A percentile compares a stretch with the other conserved stretches of the same genome.
phyloP scores from a whole-genome alignment of 2,113 vertebrate species.

The Ifrita kowaldi region DNA sequence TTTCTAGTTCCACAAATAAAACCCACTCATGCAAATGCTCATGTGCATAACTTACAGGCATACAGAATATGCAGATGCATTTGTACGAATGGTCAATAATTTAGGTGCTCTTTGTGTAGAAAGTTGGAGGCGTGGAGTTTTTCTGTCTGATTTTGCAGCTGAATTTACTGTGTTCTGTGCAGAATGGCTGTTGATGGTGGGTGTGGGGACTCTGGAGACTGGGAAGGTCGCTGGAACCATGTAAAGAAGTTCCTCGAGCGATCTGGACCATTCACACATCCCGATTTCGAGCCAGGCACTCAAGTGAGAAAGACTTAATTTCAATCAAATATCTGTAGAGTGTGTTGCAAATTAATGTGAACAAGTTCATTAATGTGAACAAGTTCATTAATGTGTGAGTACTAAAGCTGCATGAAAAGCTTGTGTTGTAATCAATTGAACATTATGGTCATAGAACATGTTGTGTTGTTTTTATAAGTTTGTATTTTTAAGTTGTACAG shows the following conservation, averaged over 20 bases:
- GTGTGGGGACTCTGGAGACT: conserved; percentile 86
- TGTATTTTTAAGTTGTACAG: background rate
- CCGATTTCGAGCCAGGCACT: conserved; percentile 95
- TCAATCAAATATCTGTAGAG: conserved; percentile 63
- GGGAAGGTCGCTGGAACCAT: conserved; percentile 97
- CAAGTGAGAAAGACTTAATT: conserved; percentile 84
- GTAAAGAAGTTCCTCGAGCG: conserved; percentile 96
- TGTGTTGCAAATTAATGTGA: conserved; percentile 40
- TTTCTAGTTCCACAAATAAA: background rate
- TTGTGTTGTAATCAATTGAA: background rate
- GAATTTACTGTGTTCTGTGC: conserved; percentile 80
- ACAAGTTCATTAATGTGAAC: background rate
- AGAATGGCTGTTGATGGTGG: conserved; percentile 98
- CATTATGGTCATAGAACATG: background rate
- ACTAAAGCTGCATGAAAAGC: background rate
- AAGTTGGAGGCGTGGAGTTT: conserved; percentile 12
- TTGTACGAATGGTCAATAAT: background rate
- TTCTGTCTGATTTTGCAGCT: conserved; percentile 73
- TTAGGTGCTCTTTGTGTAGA: background rate
- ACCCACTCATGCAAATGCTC: background rate
- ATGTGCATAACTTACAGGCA: background rate
- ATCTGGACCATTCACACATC: conserved; percentile 95
- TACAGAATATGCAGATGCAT: background rate
- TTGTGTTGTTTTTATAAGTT: background rate
- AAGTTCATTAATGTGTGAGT: background rate